Evolutionary conservation across 1,140 invertebrate species (phyloP).

Genomic region (Paracyclopina nana): DNA sequence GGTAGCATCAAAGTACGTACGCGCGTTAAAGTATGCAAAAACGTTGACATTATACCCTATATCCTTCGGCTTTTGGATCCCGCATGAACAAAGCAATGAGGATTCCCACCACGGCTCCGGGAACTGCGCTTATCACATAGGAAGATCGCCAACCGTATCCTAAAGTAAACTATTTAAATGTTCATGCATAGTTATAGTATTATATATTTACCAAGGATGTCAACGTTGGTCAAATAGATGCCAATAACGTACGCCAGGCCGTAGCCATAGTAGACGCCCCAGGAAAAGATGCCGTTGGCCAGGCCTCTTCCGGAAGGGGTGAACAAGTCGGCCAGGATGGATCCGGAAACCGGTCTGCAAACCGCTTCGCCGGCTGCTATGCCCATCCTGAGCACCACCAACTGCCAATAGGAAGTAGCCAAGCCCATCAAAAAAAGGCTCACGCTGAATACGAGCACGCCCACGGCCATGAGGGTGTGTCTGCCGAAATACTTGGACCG

Average conservation of each 20-base stretch:
- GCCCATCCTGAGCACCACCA: conserved; percentile 62
- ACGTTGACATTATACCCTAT: too few relatives aligned
- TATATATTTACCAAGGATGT: conserved; percentile 38
- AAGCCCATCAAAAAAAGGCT: conserved; percentile 44
- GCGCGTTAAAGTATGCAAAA: too few relatives aligned
- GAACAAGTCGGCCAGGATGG: conserved; percentile 1
- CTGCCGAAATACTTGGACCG: too few relatives aligned
- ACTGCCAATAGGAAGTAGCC: conserved; percentile 71
- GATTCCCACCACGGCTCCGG: conserved; percentile 49
- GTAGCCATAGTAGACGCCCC: conserved; percentile 86
- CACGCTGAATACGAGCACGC: not conserved
- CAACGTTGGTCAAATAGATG: conserved; percentile 54
- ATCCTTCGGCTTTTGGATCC: conserved; percentile 48
- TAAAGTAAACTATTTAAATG: conserved; percentile 13
- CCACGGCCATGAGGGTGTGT: not conserved
- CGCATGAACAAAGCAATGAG: conserved; percentile 51
- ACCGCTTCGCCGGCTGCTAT: conserved; percentile 38
- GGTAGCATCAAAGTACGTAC: too few relatives aligned
- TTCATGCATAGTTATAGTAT: not conserved
- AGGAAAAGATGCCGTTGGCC: conserved; percentile 81
- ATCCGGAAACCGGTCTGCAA: not conserved
- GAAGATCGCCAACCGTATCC: conserved; percentile 63
- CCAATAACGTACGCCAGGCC: conserved; percentile 77
- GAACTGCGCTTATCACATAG: conserved; percentile 58
- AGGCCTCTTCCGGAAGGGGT: conserved; percentile 36